Percentiles rank a stretch among this genome's conserved stretches.
phyloP scores from a whole-genome alignment of 2,888 invertebrate genomes.

The Megaustenia siamemsis region DNA sequence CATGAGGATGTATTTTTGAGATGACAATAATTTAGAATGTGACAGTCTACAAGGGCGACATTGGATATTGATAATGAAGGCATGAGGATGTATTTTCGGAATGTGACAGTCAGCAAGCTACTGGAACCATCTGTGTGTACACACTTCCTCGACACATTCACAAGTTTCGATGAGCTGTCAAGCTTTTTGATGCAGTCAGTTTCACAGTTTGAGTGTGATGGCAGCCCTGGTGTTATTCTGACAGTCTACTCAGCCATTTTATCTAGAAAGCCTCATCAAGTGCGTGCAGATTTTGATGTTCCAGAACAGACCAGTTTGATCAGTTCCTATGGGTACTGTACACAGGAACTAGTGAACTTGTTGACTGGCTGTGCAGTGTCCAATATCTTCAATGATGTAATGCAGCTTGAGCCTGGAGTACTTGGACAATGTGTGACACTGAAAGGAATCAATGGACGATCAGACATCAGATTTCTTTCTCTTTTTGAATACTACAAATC shows the following conservation, averaged over 20 bases:
- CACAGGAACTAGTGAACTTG: slow-evolving; percentile 85
- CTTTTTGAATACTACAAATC: slow-evolving; percentile 79
- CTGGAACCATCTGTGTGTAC: too few relatives aligned
- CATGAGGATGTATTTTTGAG: too few relatives aligned
- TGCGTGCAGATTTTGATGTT: slow-evolving; percentile 77
- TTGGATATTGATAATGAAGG: too few relatives aligned
- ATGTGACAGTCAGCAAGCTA: too few relatives aligned
- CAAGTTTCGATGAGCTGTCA: slow-evolving; percentile 68
- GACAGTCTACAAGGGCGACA: too few relatives aligned
- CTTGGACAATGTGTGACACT: slow-evolving; percentile 68
- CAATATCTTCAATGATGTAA: slow-evolving; percentile 80
- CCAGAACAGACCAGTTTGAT: slow-evolving; percentile 79
- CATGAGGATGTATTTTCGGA: too few relatives aligned
- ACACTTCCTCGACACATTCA: too few relatives aligned
- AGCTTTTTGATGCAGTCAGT: slow-evolving; percentile 74
- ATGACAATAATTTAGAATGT: too few relatives aligned
- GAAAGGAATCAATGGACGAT: slow-evolving; percentile 78
- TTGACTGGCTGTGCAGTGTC: slow-evolving; percentile 89
- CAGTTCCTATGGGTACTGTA: slow-evolving; percentile 81
- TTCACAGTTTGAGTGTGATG: slow-evolving; percentile 83
- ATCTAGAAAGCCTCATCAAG: slow-evolving; percentile 79
- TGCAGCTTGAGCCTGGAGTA: slow-evolving; percentile 75
- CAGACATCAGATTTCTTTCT: slow-evolving; percentile 78
- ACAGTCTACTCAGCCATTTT: slow-evolving; percentile 81
- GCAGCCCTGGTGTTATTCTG: slow-evolving; percentile 78